Conservation (phyloP, 1,140 invertebrate genomes). For the Bombus confusus region DNA sequence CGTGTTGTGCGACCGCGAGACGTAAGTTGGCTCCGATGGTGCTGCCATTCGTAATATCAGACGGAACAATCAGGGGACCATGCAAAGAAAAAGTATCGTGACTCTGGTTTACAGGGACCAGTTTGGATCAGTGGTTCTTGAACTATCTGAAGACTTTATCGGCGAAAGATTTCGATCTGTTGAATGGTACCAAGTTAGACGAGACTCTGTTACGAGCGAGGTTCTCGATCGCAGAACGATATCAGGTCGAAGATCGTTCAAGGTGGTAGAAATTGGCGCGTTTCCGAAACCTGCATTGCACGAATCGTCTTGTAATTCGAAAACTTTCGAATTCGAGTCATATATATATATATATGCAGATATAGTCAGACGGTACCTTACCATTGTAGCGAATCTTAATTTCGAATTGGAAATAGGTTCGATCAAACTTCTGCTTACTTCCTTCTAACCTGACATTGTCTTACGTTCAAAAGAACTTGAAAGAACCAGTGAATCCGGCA, state of each 20-base stretch:
- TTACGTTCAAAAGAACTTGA: not conserved
- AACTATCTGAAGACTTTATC: not conserved
- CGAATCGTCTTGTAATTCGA: not conserved
- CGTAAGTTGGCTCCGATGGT: not conserved
- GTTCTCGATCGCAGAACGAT: not conserved
- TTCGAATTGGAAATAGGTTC: not conserved
- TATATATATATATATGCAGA: not conserved
- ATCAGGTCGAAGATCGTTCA: not conserved
- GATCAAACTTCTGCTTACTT: not conserved
- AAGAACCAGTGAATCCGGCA: not conserved
- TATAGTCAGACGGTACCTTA: not conserved
- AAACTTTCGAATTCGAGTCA: not conserved
- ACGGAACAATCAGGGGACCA: constrained; percentile 12
- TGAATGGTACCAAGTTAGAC: not conserved
- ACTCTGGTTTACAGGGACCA: not conserved
- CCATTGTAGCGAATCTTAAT: not conserved
- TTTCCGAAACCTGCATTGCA: not conserved
- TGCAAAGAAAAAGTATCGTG: constrained; percentile 24
- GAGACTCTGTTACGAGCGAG: not conserved
- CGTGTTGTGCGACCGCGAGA: not conserved
- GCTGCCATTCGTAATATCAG: constrained; percentile 13
- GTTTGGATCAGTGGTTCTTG: constrained; percentile 42
- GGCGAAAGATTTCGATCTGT: not conserved
- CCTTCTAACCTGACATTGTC: not conserved
- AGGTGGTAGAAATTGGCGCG: not conserved